Base-by-base conservation (phyloP, 2,888 invertebrate species). In the Clusia tigrina region DNA sequence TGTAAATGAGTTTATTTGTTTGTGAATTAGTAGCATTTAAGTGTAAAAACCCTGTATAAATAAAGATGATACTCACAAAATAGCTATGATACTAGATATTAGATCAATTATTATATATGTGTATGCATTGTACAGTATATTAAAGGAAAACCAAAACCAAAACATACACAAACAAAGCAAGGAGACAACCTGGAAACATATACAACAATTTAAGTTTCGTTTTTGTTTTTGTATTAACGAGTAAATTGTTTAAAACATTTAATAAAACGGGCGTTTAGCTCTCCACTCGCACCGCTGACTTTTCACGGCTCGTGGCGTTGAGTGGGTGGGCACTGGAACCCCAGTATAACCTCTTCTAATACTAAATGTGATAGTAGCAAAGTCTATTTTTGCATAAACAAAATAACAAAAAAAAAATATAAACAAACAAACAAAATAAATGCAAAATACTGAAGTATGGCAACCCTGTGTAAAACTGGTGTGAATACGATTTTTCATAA, bases 61-160 rank as follows among this genome's bases (percentile, higher is more conserved):
- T 67, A 77, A 71, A 78, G 76, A 75, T 75, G 79, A 79, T 77
- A 79, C 78, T 79, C 78, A 79, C 78, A 80, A 79, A 79, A 79
- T 80, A 79, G 80, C 78, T 79, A 79, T 79, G 78, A 79, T 79
- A 79, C 76, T 79, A 79, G 78, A n/a, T 69, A 71, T 62, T 60
- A 63, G 56, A 53, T 53, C n/a, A 51, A 46, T 26, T 2, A 46
- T 22, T 2, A 46, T 15, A n/a, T 22, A 61, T 26, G 38, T 46
- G 37, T 42, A 15, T 54, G 12, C 9, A 38, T 38, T 20, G 20
- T 9, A 23, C 3, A 15, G 22, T 56, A 60, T 59, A 42, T 52
- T 24, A 56, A 6, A 59, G 17, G 15, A 60, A 42, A 46, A 25
- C 23, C 18, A 51, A 48, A 51, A 56, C 9, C 32, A 24, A 48